Conservation (phyloP, 1,140 invertebrate genomes). For the Trichonephila clavata region DNA sequence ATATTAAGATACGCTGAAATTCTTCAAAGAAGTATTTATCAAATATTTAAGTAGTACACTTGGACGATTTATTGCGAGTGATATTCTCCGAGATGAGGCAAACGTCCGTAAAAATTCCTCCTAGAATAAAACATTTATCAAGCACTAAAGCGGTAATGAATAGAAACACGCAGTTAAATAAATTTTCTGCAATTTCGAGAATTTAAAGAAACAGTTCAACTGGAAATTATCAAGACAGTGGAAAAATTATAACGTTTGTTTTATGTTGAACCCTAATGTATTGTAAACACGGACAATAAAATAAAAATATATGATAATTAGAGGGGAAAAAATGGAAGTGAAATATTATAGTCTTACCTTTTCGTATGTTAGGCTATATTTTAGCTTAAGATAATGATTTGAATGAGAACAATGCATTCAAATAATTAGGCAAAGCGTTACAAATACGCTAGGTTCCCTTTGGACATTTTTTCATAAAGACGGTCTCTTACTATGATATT, state of each 20-base stretch:
- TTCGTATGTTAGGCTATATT: too few relatives aligned
- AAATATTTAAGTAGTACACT: conserved; percentile 4
- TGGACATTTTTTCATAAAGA: too few relatives aligned
- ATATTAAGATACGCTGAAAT: background rate
- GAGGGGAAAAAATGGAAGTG: too few relatives aligned
- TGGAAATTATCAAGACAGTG: background rate
- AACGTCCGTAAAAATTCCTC: background rate
- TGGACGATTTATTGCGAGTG: background rate
- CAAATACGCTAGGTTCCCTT: too few relatives aligned
- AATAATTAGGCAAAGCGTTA: too few relatives aligned
- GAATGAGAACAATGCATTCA: too few relatives aligned
- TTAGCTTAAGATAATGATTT: too few relatives aligned
- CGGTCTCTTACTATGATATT: too few relatives aligned
- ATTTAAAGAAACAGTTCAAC: background rate
- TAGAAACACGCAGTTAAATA: background rate
- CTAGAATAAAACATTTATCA: background rate
- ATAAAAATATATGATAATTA: too few relatives aligned
- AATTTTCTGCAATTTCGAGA: background rate
- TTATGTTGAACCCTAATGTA: background rate
- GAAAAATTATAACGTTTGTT: background rate
- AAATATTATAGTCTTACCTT: too few relatives aligned
- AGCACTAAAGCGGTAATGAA: background rate
- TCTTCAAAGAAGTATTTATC: conserved; percentile 18
- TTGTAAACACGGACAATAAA: background rate
- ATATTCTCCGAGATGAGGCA: background rate